These are phyloP conservation scores for Mycalesis mineus DNA, from an alignment of 2,888 invertebrate genomes.

Conservation along the genomic window DNA sequence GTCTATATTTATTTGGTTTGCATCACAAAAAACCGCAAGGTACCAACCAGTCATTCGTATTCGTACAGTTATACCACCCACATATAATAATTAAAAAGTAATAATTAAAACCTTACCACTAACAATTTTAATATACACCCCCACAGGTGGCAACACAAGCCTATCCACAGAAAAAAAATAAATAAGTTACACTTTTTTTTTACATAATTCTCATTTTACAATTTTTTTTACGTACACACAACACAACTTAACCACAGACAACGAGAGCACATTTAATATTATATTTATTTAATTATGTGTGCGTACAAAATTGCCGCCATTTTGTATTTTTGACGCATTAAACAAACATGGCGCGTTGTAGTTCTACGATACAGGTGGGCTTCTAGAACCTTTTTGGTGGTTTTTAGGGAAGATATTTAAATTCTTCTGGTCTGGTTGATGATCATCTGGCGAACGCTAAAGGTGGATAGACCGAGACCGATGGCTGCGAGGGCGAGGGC, in stretches of 20 bases:
- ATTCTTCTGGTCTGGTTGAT: slow-evolving; percentile 66
- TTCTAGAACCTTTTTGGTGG: slow-evolving; percentile 16
- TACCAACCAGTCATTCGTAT: slow-evolving; percentile 31
- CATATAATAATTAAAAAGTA: slow-evolving; percentile 4
- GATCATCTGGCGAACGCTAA: slow-evolving; percentile 81
- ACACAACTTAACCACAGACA: slow-evolving; percentile 25
- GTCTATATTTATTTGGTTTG: slow-evolving; percentile 66
- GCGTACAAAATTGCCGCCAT: slow-evolving; percentile 26
- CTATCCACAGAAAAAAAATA: slow-evolving; percentile 31
- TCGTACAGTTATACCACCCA: slow-evolving; percentile 28
- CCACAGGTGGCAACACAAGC: slow-evolving; percentile 25
- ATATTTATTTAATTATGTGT: slow-evolving; percentile 21
- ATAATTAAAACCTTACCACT: slow-evolving; percentile 30
- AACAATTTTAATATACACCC: slow-evolving; percentile 28
- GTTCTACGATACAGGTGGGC: slow-evolving; percentile 15
- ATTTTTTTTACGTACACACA: slow-evolving; percentile 41
- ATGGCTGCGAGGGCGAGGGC: slow-evolving; percentile 77
- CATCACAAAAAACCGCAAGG: slow-evolving; percentile 50
- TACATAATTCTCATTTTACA: slow-evolving; percentile 42
- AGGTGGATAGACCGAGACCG: slow-evolving; percentile 79
- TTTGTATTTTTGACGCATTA: slow-evolving; percentile 16
- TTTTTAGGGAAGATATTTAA: slow-evolving; percentile 37
- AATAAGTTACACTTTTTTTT: slow-evolving; percentile 54
- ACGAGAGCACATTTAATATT: slow-evolving; percentile 15
- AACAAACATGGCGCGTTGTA: slow-evolving; percentile 21